A percentile compares a stretch with the other conserved stretches of the same genome.
These are phyloP conservation scores for Sminthopsis crassicaudata DNA, from an alignment of 2,113 vertebrate species.

Conservation along the genomic window DNA sequence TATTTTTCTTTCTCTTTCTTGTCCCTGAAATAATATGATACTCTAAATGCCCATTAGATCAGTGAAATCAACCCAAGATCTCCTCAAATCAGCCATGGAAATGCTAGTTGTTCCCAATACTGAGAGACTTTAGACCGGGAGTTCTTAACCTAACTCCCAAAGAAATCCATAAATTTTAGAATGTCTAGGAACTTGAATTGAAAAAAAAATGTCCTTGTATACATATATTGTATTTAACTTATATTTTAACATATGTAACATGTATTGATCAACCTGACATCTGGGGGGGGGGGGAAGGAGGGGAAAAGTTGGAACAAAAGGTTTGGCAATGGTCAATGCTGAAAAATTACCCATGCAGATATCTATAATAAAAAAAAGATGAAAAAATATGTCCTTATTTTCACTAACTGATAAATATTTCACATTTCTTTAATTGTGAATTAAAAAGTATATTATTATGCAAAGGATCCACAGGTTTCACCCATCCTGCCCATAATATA, in stretches of 20 bases:
- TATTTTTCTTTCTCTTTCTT: neutral
- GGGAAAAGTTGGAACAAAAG: no score
- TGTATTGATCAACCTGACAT: no score
- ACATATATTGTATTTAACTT: no score
- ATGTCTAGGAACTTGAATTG: neutral
- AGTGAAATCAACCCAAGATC: conserved; percentile 2
- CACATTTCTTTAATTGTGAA: neutral
- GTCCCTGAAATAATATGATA: neutral
- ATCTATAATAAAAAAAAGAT: no score
- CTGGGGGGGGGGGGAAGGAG: no score
- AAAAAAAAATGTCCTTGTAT: neutral
- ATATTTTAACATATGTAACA: no score
- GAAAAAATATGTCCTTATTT: neutral
- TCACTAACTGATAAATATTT: neutral
- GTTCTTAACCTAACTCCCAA: neutral
- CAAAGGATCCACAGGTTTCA: neutral
- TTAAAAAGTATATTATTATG: neutral
- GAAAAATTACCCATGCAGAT: no score
- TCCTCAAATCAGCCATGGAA: conserved; percentile 1
- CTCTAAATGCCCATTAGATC: neutral
- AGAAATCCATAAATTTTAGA: neutral
- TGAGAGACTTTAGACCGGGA: conserved; percentile 46
- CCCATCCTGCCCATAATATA: neutral
- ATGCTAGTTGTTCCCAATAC: neutral
- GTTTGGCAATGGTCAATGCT: no score